These are phyloP conservation scores for Sterna hirundo DNA, from an alignment of 2,113 vertebrate species.

Conservation along the genomic window DNA sequence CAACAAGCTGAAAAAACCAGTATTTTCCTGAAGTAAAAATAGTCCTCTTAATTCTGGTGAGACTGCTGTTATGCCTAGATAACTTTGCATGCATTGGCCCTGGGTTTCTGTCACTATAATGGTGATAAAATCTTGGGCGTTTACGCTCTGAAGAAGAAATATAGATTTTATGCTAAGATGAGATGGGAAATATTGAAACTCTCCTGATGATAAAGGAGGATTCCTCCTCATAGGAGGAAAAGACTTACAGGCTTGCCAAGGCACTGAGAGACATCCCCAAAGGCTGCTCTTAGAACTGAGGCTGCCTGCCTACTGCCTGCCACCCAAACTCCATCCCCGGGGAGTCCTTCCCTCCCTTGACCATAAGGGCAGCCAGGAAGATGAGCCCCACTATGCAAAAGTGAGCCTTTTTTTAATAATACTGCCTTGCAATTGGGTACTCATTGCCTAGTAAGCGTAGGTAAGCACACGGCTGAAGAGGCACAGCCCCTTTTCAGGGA, in stretches of 20 bases:
- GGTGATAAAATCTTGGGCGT: neutral
- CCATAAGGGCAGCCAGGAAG: neutral
- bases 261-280: neutral
- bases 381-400: neutral
- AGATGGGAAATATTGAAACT: neutral
- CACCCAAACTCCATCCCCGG: neutral
- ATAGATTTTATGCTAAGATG: neutral
- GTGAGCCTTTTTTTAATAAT: neutral
- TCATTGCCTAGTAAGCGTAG: neutral
- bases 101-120: neutral
- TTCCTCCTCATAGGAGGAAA: neutral
- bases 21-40: neutral
- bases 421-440: neutral
- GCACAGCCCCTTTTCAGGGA: neutral
- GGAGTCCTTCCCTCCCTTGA: neutral
- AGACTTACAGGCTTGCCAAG: neutral
- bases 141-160: neutral
- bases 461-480: neutral
- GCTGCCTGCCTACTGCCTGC: neutral
- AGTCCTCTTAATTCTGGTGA: neutral
- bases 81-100: neutral
- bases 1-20: neutral
- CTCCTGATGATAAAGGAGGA: neutral
- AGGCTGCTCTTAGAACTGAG: neutral
- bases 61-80: neutral